Evolutionary conservation across 2,888 invertebrate genomes (phyloP).

Genomic region (Hoplodrina blanda): DNA sequence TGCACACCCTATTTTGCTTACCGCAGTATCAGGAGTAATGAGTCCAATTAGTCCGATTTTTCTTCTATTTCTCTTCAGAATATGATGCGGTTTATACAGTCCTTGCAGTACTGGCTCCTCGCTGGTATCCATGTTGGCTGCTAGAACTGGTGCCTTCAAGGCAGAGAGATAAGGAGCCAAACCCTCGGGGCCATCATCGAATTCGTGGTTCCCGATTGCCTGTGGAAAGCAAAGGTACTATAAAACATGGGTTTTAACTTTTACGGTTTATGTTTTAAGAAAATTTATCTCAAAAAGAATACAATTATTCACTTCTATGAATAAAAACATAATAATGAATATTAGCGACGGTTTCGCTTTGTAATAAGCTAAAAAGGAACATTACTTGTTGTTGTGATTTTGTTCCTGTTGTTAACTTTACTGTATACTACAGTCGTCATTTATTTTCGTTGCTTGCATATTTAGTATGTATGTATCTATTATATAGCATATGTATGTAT

Average conservation of each 20-base stretch:
- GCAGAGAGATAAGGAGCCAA: slow-evolving; percentile 93
- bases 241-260: not conserved
- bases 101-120: slow-evolving; percentile 92
- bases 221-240: slow-evolving; percentile 73
- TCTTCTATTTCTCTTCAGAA: slow-evolving; percentile 92
- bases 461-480: too few species aligned
- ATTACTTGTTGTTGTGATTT: too few species aligned
- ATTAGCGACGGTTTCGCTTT: too few species aligned
- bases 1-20: slow-evolving; percentile 65
- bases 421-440: too few species aligned
- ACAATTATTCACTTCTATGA: too few species aligned
- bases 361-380: too few species aligned
- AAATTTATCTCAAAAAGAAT: too few species aligned
- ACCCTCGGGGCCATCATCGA: slow-evolving; percentile 94
- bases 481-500: too few species aligned
- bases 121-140: slow-evolving; percentile 93
- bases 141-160: slow-evolving; percentile 93
- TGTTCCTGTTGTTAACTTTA: too few species aligned
- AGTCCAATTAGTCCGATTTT: slow-evolving; percentile 95
- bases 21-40: slow-evolving; percentile 92
- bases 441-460: too few species aligned
- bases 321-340: too few species aligned
- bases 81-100: slow-evolving; percentile 91
- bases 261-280: too few species aligned
- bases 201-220: slow-evolving; percentile 97